A percentile compares a stretch with the other conserved stretches of the same genome.
These are phyloP conservation scores for Leptopilina drosophilae DNA, from an alignment of 2,888 invertebrate species.

Conservation along the genomic window DNA sequence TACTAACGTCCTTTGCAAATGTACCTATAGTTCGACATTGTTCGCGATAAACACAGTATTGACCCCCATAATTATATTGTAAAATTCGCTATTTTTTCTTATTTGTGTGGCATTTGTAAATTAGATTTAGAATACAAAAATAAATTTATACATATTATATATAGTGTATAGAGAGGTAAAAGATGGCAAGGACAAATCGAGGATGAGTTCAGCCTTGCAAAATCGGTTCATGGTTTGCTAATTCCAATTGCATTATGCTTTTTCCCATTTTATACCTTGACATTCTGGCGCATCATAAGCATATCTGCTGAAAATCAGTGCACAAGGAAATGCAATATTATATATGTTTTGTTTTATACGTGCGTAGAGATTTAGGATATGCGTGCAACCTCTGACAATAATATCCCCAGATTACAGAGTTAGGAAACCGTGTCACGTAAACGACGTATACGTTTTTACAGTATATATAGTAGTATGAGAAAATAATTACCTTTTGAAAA, in stretches of 20 bases:
- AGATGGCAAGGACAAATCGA: conserved; percentile 25
- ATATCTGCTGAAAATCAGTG: conserved; percentile 52
- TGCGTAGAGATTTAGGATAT: no score
- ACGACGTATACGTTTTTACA: not conserved
- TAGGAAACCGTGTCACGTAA: no score
- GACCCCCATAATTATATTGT: no score
- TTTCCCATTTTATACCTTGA: conserved; percentile 53
- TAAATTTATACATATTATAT: not conserved
- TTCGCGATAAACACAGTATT: no score
- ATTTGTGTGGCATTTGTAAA: conserved; percentile 48
- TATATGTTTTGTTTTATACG: no score
- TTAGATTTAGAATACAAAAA: conserved; percentile 27
- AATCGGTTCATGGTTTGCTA: conserved; percentile 47
- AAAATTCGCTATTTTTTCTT: no score
- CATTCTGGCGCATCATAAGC: conserved; percentile 59
- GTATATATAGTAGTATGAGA: not conserved
- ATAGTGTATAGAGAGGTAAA: conserved; percentile 14
- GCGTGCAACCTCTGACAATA: conserved; percentile 3
- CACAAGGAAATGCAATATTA: conserved; percentile 49
- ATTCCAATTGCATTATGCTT: conserved; percentile 38
- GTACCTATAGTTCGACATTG: no score
- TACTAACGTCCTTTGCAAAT: no score
- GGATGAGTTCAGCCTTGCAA: conserved; percentile 22
- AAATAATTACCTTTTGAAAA: conserved; percentile 4
- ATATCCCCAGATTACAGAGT: not conserved